Conservation (phyloP, 2,888 invertebrate genomes). For the Volucella inanis region DNA sequence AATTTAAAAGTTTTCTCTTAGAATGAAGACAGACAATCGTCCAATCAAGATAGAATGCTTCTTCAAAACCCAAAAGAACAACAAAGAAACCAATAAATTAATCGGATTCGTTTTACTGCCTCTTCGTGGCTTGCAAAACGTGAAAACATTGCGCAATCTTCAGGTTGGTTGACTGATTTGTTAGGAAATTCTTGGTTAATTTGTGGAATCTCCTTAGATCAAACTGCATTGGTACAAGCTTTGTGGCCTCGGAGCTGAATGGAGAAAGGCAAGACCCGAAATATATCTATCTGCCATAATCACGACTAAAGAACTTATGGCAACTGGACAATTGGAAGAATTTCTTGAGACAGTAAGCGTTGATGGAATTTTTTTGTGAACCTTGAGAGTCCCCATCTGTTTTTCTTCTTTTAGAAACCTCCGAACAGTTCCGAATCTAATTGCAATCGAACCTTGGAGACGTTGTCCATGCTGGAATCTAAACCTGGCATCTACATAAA, state of each 20-base stretch:
- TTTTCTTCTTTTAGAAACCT: conserved; percentile 69
- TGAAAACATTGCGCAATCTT: conserved; percentile 84
- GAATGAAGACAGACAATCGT: conserved; percentile 88
- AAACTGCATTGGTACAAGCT: conserved; percentile 86
- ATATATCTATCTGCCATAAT: conserved; percentile 85
- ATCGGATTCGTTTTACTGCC: conserved; percentile 89
- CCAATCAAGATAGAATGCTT: conserved; percentile 89
- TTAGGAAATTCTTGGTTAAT: neutral
- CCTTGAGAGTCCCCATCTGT: neutral
- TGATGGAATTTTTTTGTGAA: neutral
- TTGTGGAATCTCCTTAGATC: conserved; percentile 81
- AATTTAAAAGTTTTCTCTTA: conserved; percentile 78
- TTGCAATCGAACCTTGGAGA: conserved; percentile 72
- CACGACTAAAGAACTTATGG: conserved; percentile 84
- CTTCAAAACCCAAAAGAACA: conserved; percentile 84
- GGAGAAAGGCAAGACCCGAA: conserved; percentile 86
- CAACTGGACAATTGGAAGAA: conserved; percentile 77
- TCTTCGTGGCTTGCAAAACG: conserved; percentile 87
- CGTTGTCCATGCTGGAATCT: conserved; percentile 80
- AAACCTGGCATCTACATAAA: conserved; percentile 81
- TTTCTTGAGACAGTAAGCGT: conserved; percentile 77
- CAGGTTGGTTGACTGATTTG: conserved; percentile 75
- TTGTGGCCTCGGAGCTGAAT: conserved; percentile 85
- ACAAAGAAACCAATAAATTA: conserved; percentile 83
- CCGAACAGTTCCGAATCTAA: conserved; percentile 46